A percentile compares a stretch with the other conserved stretches of the same genome.
These are phyloP conservation scores for Drosophila paramelanica DNA, from an alignment of 2,888 invertebrate species.

Conservation along the genomic window DNA sequence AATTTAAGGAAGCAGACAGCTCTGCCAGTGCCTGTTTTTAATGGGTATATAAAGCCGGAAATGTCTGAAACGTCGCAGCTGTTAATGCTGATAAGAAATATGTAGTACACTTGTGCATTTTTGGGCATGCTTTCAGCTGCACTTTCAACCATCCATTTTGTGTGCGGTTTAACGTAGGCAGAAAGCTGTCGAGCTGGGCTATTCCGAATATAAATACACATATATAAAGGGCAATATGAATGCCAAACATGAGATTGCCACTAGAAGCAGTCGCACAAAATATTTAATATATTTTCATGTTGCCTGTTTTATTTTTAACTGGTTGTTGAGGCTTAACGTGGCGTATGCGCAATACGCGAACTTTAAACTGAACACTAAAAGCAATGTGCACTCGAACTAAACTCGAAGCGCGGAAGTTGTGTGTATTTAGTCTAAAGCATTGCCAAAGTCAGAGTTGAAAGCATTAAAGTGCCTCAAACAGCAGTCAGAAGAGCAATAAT, in stretches of 20 bases:
- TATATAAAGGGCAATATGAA: slow-evolving; percentile 30
- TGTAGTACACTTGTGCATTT: slow-evolving; percentile 11
- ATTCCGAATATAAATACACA: not conserved
- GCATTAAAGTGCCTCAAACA: slow-evolving; percentile 29
- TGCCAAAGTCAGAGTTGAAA: slow-evolving; percentile 30
- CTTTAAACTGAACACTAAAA: slow-evolving; percentile 1
- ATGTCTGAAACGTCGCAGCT: slow-evolving; percentile 7
- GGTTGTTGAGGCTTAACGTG: slow-evolving; percentile 15
- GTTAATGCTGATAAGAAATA: slow-evolving; percentile 8
- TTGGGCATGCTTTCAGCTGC: slow-evolving; percentile 6
- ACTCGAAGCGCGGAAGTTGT: not conserved
- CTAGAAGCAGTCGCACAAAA: slow-evolving; percentile 52
- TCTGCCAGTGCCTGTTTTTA: not conserved
- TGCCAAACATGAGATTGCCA: slow-evolving; percentile 49
- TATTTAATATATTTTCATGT: slow-evolving; percentile 54
- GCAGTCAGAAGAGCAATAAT: slow-evolving; percentile 20
- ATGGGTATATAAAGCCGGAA: not conserved
- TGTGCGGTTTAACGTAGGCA: slow-evolving; percentile 5
- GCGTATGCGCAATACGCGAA: slow-evolving; percentile 37
- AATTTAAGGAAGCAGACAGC: not conserved
- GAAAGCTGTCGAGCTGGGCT: slow-evolving; percentile 2
- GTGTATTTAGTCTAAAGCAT: slow-evolving; percentile 31
- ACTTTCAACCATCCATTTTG: not conserved
- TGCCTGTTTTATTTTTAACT: not conserved
- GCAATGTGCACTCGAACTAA: slow-evolving; percentile 13